Evolutionary conservation across 2,113 vertebrate genomes (phyloP).

Genomic region (Grus americana): DNA sequence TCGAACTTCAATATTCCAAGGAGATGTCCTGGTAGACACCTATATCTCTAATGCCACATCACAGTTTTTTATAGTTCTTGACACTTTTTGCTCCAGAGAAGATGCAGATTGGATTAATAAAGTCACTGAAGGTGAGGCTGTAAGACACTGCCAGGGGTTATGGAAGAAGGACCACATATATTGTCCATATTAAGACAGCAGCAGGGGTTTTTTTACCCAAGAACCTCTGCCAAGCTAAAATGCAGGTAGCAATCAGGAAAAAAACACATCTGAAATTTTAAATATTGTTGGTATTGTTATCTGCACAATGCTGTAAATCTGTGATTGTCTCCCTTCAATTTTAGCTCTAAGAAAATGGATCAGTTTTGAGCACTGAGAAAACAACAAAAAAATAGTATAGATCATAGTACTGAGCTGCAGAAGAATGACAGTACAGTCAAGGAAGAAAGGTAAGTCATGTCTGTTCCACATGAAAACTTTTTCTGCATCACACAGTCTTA

Average conservation of each 20-base stretch:
- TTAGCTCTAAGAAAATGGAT: background rate
- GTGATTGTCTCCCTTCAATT: background rate
- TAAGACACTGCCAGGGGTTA: background rate
- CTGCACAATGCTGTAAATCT: background rate
- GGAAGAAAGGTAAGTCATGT: background rate
- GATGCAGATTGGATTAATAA: background rate
- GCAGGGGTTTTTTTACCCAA: background rate
- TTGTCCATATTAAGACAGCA: background rate
- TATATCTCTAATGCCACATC: background rate
- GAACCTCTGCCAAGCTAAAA: background rate
- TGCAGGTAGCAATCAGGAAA: background rate
- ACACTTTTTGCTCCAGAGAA: background rate
- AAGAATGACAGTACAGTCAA: background rate
- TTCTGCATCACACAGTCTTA: background rate
- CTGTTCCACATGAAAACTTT: background rate
- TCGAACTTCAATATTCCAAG: background rate
- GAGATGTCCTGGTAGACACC: background rate
- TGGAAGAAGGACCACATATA: background rate
- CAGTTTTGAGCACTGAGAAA: background rate
- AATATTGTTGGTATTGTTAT: background rate
- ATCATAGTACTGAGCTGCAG: background rate
- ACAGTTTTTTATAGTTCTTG: background rate
- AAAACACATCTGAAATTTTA: background rate
- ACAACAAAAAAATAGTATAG: background rate
- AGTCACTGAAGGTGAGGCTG: background rate